A percentile compares a stretch with the other conserved stretches of the same genome.
These are phyloP conservation scores for Horisme vitalbata DNA, from an alignment of 2,888 invertebrate genomes.

Conservation along the genomic window DNA sequence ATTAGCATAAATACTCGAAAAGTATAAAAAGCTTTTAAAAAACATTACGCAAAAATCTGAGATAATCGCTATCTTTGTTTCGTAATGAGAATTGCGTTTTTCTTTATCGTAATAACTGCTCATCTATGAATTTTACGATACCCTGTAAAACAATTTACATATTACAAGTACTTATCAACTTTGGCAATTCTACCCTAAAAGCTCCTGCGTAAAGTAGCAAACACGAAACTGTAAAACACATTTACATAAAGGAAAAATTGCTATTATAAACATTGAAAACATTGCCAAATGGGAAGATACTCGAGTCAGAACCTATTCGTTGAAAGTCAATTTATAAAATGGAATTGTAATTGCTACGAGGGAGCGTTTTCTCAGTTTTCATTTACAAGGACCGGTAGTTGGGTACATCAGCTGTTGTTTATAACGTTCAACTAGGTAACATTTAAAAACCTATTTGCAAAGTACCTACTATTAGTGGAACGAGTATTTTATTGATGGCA, in stretches of 20 bases:
- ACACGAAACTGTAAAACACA: constrained; percentile 27
- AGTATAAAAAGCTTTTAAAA: constrained; percentile 59
- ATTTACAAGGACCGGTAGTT: constrained; percentile 29
- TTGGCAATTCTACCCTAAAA: constrained; percentile 21
- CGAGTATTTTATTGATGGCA: constrained; percentile 7
- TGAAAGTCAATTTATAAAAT: constrained; percentile 47
- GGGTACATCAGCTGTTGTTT: constrained; percentile 18
- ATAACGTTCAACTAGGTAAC: neutral
- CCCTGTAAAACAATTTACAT: constrained; percentile 12
- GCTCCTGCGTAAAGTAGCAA: constrained; percentile 12
- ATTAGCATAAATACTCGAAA: constrained; percentile 60
- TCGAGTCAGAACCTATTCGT: constrained; percentile 30
- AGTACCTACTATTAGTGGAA: constrained; percentile 5
- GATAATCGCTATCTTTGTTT: constrained; percentile 48
- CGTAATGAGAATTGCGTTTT: constrained; percentile 42
- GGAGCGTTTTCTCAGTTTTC: constrained; percentile 31
- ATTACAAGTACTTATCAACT: constrained; percentile 13
- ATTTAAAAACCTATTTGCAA: constrained; percentile 1
- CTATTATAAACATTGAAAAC: constrained; percentile 33
- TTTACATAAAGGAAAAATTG: constrained; percentile 35
- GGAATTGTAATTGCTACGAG: constrained; percentile 36
- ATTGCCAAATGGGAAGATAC: constrained; percentile 23
- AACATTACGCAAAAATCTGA: constrained; percentile 50
- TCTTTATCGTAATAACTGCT: constrained; percentile 37
- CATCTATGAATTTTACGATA: constrained; percentile 26